phyloP scores from a whole-genome alignment of 2,888 invertebrate species.

The Tholera decimalis region DNA sequence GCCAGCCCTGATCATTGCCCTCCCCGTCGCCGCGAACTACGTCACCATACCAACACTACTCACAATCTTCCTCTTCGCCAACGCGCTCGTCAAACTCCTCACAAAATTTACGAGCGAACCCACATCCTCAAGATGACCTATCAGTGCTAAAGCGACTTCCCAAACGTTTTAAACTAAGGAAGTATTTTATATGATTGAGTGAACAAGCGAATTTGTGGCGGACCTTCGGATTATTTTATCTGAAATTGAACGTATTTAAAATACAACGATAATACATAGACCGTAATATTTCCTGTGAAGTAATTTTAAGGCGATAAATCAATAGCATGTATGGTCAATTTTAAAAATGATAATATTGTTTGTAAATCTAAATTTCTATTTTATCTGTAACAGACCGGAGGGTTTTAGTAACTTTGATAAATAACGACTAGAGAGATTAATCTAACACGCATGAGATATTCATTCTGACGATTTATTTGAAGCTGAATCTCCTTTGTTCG shows the following conservation, averaged over 20 bases:
- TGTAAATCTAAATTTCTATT: slow-evolving; percentile 48
- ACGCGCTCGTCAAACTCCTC: slow-evolving; percentile 57
- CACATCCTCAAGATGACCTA: slow-evolving; percentile 82
- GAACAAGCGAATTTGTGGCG: slow-evolving; percentile 60
- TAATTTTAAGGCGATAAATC: slow-evolving; percentile 63
- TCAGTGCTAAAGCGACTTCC: slow-evolving; percentile 64
- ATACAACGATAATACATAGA: slow-evolving; percentile 76
- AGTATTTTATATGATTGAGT: slow-evolving; percentile 61
- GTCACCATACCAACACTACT: slow-evolving; percentile 68
- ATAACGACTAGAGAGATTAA: slow-evolving; percentile 51
- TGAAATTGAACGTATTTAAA: slow-evolving; percentile 70
- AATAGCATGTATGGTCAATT: slow-evolving; percentile 61
- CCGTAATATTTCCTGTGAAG: slow-evolving; percentile 61
- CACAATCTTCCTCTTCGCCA: slow-evolving; percentile 61
- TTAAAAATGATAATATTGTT: slow-evolving; percentile 54
- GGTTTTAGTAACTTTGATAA: slow-evolving; percentile 53
- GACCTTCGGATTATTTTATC: slow-evolving; percentile 64
- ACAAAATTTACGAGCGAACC: slow-evolving; percentile 52
- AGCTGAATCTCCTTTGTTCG: slow-evolving; percentile 73
- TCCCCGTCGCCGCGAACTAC: slow-evolving; percentile 70
- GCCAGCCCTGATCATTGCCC: slow-evolving; percentile 66
- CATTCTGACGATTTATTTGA: slow-evolving; percentile 63
- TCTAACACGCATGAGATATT: slow-evolving; percentile 56
- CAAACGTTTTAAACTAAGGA: slow-evolving; percentile 61
- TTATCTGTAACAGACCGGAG: slow-evolving; percentile 35